phyloP scores from a whole-genome alignment of 2,888 invertebrate species.

The Herminia tarsipennalis region DNA sequence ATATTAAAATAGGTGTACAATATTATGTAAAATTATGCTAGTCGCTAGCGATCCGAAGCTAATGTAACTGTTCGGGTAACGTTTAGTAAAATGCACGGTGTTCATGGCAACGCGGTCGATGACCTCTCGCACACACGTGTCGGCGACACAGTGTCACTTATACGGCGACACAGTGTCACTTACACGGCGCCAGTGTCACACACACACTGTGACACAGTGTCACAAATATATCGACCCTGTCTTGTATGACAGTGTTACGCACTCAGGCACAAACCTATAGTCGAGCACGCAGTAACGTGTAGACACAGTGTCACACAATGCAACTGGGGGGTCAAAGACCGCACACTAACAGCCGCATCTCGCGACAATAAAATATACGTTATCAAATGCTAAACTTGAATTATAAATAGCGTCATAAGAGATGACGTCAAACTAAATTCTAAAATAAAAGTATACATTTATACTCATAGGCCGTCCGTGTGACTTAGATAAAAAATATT shows the following conservation, averaged over 20 bases:
- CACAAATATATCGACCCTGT: too few relatives aligned
- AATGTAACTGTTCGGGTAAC: constrained; percentile 77
- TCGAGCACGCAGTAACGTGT: not conserved
- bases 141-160: too few relatives aligned
- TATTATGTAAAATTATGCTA: constrained; percentile 71
- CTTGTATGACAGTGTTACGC: too few relatives aligned
- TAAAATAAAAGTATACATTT: constrained; percentile 68
- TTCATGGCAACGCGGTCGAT: constrained; percentile 50
- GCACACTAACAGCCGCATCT: constrained; percentile 58
- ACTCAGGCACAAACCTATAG: too few relatives aligned
- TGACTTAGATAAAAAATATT: constrained; percentile 69
- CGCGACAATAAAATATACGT: constrained; percentile 48
- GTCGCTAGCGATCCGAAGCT: constrained; percentile 77
- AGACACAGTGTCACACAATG: constrained; percentile 5
- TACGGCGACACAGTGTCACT: too few relatives aligned
- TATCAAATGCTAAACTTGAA: constrained; percentile 72
- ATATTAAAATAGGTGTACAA: constrained; percentile 57
- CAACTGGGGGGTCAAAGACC: constrained; percentile 50
- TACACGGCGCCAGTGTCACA: too few relatives aligned
- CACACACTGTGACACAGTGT: too few relatives aligned
- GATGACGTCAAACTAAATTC: constrained; percentile 57
- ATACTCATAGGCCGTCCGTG: constrained; percentile 74
- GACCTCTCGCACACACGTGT: constrained; percentile 14
- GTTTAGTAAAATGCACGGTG: constrained; percentile 63
- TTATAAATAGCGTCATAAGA: constrained; percentile 69